These are phyloP conservation scores for Crotalus helleri DNA, from an alignment of 2,113 vertebrate species.

Conservation along the genomic window DNA sequence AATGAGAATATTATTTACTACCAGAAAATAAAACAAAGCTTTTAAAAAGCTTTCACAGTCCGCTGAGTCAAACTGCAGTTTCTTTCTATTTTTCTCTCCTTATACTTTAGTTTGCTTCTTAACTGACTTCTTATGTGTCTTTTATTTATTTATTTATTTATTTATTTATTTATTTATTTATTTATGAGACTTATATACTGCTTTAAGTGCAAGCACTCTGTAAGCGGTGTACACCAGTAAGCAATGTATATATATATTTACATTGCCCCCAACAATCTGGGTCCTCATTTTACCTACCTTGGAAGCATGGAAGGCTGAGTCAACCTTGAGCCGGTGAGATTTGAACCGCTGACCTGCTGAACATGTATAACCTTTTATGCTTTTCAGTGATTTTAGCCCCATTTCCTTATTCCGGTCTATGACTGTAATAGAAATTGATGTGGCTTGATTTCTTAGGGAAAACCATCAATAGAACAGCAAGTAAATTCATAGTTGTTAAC, in stretches of 20 bases:
- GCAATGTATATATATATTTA: no score
- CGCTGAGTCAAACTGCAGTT: not conserved
- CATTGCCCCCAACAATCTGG: no score
- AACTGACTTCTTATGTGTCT: not conserved
- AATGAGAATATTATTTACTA: not conserved
- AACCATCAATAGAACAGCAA: not conserved
- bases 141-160: not conserved
- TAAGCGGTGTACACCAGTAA: no score
- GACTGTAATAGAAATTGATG: not conserved
- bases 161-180: not conserved
- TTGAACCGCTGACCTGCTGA: no score
- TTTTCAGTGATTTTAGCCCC: not conserved
- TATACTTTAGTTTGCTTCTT: not conserved
- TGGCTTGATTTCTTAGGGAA: not conserved
- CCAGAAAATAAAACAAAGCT: not conserved
- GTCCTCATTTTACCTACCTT: no score
- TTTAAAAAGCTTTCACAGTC: not conserved
- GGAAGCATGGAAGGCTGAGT: no score
- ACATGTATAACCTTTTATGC: not conserved
- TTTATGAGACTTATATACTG: no score
- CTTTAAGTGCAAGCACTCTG: no score
- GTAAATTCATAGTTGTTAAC: accelerated
- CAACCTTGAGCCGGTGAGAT: no score
- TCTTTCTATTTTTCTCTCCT: not conserved
- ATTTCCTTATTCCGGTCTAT: not conserved